These are phyloP conservation scores for Eutolmus rufibarbis DNA, from an alignment of 2,888 invertebrate species.

Conservation along the genomic window DNA sequence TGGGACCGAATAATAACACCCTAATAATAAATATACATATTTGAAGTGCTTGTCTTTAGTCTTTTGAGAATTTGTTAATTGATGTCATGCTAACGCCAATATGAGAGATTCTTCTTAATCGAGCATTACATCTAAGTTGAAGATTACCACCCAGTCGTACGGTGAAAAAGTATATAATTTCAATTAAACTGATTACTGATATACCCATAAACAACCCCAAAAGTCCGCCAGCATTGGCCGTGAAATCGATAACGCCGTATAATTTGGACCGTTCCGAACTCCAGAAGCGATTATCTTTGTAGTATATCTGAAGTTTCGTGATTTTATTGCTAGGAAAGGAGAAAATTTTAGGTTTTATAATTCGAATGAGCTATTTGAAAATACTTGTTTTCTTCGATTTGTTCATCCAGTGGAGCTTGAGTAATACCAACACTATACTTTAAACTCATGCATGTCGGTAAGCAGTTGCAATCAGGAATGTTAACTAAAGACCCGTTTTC, in stretches of 20 bases:
- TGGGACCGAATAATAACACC: too few species aligned
- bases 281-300: conserved; percentile 65
- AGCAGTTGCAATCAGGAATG: neutral
- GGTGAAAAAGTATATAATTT: neutral
- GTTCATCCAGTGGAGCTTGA: neutral
- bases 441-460: neutral
- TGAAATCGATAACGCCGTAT: conserved; percentile 60
- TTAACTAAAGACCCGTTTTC: neutral
- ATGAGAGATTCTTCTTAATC: neutral
- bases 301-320: conserved; percentile 30
- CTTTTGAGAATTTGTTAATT: neutral
- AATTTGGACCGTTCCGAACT: conserved; percentile 69
- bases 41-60: neutral
- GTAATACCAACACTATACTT: neutral
- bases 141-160: neutral
- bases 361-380: neutral
- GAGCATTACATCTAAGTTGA: neutral
- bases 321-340: neutral
- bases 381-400: neutral
- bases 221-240: neutral
- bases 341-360: neutral
- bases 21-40: too few species aligned
- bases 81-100: neutral
- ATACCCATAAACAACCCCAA: neutral
- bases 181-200: neutral